phyloP scores from a whole-genome alignment of 2,113 vertebrate genomes.

The Macrotus californicus region DNA sequence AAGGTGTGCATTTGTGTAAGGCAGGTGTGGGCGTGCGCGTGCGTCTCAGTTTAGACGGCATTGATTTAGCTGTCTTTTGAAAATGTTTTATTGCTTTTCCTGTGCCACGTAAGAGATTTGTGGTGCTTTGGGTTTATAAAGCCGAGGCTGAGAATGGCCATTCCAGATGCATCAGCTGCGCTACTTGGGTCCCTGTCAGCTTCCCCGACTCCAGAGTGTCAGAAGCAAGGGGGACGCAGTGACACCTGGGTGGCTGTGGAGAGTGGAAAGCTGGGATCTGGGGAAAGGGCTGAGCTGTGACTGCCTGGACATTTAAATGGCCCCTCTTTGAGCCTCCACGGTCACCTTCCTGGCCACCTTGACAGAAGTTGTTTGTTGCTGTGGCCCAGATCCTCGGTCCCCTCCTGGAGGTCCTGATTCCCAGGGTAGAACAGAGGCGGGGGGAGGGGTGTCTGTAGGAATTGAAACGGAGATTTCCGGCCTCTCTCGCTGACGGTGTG shows the following conservation, averaged over 20 bases:
- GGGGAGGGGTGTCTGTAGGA: too few species aligned
- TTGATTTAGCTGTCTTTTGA: background rate
- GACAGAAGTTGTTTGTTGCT: too few species aligned
- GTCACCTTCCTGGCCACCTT: too few species aligned
- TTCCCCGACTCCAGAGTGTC: background rate
- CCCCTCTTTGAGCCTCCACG: too few species aligned
- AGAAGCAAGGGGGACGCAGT: background rate
- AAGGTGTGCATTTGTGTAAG: background rate
- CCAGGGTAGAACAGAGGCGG: too few species aligned
- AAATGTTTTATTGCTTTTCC: background rate
- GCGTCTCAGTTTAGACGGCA: background rate
- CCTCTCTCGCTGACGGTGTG: too few species aligned
- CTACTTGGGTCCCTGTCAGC: background rate
- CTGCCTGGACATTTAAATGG: too few species aligned
- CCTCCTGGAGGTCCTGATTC: too few species aligned
- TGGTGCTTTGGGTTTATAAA: background rate
- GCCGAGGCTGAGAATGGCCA: background rate
- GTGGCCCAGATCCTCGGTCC: too few species aligned
- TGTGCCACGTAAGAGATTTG: background rate
- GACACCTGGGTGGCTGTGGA: background rate
- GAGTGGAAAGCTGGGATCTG: background rate
- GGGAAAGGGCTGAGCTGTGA: too few species aligned
- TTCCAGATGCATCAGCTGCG: background rate
- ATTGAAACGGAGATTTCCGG: too few species aligned
- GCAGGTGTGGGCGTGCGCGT: fast-evolving